A percentile compares a stretch with the other conserved stretches of the same genome.
Evolutionary conservation across 2,888 invertebrate genomes (phyloP).

Genomic region (Empis stercorea): DNA sequence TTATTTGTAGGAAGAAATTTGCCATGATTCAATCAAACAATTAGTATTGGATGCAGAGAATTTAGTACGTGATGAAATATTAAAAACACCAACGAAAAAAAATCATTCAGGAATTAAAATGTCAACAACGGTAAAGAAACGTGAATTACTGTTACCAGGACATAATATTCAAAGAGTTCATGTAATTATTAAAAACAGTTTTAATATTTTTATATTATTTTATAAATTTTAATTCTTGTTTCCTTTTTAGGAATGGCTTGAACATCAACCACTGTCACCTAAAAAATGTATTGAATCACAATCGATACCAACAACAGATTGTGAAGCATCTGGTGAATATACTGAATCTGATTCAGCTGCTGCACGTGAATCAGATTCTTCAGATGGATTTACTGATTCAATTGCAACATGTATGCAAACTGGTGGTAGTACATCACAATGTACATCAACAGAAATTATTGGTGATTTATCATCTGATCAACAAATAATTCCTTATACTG

Average conservation of each 20-base stretch:
- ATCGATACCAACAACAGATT: constrained; percentile 34
- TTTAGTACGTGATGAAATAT: constrained; percentile 46
- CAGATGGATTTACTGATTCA: constrained; percentile 66
- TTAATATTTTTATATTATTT: neutral
- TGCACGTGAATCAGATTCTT: constrained; percentile 51
- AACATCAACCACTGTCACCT: constrained; percentile 30
- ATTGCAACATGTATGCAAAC: constrained; percentile 50
- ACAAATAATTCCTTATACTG: constrained; percentile 13
- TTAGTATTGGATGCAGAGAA: constrained; percentile 71
- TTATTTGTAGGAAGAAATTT: constrained; percentile 5
- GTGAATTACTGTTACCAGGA: constrained; percentile 30
- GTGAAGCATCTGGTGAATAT: constrained; percentile 82
- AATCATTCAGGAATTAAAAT: constrained; percentile 27
- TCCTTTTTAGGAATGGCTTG: constrained; percentile 30
- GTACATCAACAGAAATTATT: constrained; percentile 38
- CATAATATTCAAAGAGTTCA: constrained; percentile 35
- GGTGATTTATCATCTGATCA: constrained; percentile 35
- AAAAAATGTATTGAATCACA: constrained; percentile 11
- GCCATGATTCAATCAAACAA: constrained; percentile 53
- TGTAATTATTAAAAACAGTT: constrained; percentile 17
- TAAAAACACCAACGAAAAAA: constrained; percentile 34
- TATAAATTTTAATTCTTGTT: neutral
- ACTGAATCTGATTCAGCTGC: constrained; percentile 47
- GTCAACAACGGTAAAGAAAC: constrained; percentile 32
- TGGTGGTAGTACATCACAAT: constrained; percentile 36